Base-by-base conservation (phyloP, 2,797 vertebrate genomes). In the Phrynocephalus guinanensis region DNA sequence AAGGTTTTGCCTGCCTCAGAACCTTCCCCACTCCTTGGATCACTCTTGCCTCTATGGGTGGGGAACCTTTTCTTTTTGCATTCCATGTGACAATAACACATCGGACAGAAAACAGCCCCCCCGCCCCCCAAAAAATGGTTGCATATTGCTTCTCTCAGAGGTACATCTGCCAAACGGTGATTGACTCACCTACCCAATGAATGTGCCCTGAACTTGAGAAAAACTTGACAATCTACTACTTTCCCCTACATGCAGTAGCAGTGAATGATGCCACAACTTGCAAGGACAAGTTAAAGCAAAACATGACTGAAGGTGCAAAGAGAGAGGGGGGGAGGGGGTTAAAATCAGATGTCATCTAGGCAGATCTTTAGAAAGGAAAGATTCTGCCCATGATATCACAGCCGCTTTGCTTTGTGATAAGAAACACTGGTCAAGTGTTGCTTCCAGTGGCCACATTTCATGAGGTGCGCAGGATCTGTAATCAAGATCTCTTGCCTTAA, bases 271-370 rank as follows among this genome's bases (percentile, higher is more conserved):
- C 30, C 50, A 67, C 28, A 75, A 71, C 60, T 81, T 52, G 73
- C 56, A 76, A 63, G 66, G 71, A 91, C 84, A 88, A 33, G 83
- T 0, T 89, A 85, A 79, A 87, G 33, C 63, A 92, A 93, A 88
- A 86, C 33, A 24, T 84, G 88, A 86, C 82, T 87, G 68, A 56
- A 89, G 84, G 85, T 79, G 30, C 83, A 72, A 82, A 92, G 7
- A 28, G 87, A 89, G 67, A 78, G 3, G 26, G 82, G 89, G 79
- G 91, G n/a, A 30, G 84, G 84, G 24, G 8, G 89, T 38, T 89
- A 89, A 82, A 85, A 48, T 2, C 80, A 84, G 90, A 63, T n/a
- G 22, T 68, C 84, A 88, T 86, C 85, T 85, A 66, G 87, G 85
- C 88, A 87, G 90, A 87, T 48, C 81, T 60, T 24, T 10, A 1